Evolutionary conservation across 2,888 invertebrate species (phyloP).

Genomic region (Lacanobia oleracea): DNA sequence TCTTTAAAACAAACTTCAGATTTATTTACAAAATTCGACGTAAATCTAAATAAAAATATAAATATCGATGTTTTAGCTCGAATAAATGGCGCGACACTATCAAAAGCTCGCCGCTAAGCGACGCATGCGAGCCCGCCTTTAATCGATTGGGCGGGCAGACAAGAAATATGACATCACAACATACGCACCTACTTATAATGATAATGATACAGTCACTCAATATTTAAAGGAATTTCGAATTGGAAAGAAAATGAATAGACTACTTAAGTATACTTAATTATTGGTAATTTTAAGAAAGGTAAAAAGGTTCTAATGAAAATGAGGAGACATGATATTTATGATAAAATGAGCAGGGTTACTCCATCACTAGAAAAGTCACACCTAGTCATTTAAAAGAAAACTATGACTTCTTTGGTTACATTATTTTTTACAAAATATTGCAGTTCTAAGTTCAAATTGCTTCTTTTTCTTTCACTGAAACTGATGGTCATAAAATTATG

Average conservation of each 20-base stretch:
- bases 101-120: constrained; percentile 70
- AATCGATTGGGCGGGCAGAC: constrained; percentile 75
- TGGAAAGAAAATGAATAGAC: constrained; percentile 24
- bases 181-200: constrained; percentile 42
- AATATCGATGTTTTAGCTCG: constrained; percentile 40
- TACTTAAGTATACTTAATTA: constrained; percentile 9
- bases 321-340: background rate
- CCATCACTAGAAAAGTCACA: background rate
- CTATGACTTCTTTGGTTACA: too few relatives aligned
- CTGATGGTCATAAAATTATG: constrained; percentile 24
- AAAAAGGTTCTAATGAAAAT: background rate
- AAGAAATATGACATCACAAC: constrained; percentile 59
- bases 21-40: background rate
- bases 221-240: constrained; percentile 32
- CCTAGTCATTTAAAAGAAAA: background rate
- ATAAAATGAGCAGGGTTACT: background rate
- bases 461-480: background rate
- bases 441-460: background rate
- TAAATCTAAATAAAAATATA: background rate
- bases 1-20: constrained; percentile 4
- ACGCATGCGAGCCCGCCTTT: constrained; percentile 62
- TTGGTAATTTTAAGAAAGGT: constrained; percentile 4
- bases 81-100: constrained; percentile 65
- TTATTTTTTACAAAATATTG: background rate
- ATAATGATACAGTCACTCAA: constrained; percentile 54